Base-by-base conservation (phyloP, 2,797 vertebrate species). In the Ptychadena robeensis region DNA sequence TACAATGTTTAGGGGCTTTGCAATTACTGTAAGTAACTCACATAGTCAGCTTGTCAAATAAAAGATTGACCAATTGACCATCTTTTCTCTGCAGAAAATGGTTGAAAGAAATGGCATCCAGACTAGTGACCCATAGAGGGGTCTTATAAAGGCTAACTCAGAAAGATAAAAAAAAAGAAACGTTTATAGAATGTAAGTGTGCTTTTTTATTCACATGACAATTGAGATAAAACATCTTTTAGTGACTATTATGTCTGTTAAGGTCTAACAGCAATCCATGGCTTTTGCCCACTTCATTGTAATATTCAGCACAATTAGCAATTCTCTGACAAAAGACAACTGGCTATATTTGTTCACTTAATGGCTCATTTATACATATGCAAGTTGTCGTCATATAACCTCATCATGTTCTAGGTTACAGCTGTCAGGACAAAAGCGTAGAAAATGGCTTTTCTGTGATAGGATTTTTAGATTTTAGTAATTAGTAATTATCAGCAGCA, bases 401-500 rank as follows among this genome's bases (percentile, higher is more conserved):
- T 63, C 73, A 22, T 75, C 59, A 38, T 38, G 18, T 12, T 37
- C 34, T 75, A 75, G 73, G 73, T 75, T 75, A 30, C 61, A 27
- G 25, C 73, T 37, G 32, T 74, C 59, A 59, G 14, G 31, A 37
- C 32, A 73, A 61, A 34, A 37, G 28, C 25, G 22, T 63, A 74
- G 22, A 64, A 28, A 63, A 64, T 61, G 28, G 63, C 32, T 15
- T 28, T 64, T 69, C 3, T 59, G 10, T 78, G 30, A 68, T 44
- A 34, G 11, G 9, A 65, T 14, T 35, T 28, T 79, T 70, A 59
- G 28, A 80, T 80, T 71, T 70, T 71, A 40, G 34, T 71, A 80
- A 80, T 72, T 63, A 80, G 68, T 71, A 72, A 80, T 80, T 65
- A 72, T 80, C 79, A 72, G 57, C 65, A 44, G 68, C 11, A 40